phyloP scores from a whole-genome alignment of 2,113 vertebrate genomes.

The Engraulis encrasicolus region DNA sequence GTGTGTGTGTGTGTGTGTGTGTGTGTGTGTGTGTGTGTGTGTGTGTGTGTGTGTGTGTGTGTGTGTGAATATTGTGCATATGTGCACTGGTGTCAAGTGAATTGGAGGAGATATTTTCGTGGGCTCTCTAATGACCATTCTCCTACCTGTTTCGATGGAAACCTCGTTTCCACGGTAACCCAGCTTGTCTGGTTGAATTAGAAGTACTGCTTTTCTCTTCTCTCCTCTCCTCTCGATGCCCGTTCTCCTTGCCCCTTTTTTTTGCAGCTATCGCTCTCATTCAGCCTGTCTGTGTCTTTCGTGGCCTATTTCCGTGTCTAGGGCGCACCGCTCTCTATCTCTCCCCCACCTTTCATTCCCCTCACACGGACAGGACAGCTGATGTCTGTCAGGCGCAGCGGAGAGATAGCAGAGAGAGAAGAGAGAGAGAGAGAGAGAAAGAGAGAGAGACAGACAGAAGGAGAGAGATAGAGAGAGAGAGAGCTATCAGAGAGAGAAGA shows the following conservation, averaged over 20 bases:
- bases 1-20: conserved; percentile 35
- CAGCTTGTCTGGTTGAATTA: conserved; percentile 74
- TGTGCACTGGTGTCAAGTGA: conserved; percentile 38
- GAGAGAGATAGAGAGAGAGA: background rate
- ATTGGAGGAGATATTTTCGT: background rate
- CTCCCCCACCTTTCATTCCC: conserved; percentile 47
- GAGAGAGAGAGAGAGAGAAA: background rate
- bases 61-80: conserved; percentile 40
- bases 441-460: background rate
- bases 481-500: background rate
- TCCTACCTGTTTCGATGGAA: conserved; percentile 78
- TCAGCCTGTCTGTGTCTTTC: conserved; percentile 23
- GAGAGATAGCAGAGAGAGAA: background rate
- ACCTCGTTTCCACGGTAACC: conserved; percentile 78
- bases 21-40: conserved; percentile 17
- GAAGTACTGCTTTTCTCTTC: conserved; percentile 57
- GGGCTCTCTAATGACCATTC: conserved; percentile 75
- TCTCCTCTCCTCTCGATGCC: conserved; percentile 17
- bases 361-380: conserved; percentile 62
- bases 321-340: conserved; percentile 25
- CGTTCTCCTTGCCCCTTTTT: background rate
- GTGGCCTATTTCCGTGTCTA: conserved; percentile 45
- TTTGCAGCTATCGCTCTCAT: background rate
- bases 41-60: conserved; percentile 37
- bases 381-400: conserved; percentile 31